Conservation (phyloP, 2,797 vertebrate species). For the Spea hammondii region DNA sequence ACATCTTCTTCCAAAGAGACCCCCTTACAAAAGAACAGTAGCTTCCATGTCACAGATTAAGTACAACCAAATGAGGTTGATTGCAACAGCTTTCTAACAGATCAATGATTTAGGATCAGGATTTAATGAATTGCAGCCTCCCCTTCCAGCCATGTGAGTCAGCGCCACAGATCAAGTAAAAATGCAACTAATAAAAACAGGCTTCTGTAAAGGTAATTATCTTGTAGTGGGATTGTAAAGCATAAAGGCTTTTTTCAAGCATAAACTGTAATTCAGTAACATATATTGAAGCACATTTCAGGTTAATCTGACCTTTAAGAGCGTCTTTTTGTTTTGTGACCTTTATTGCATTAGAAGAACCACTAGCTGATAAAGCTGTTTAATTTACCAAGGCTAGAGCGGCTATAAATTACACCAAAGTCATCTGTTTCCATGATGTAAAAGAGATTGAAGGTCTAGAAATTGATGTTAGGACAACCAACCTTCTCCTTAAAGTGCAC, state of each 20-base stretch:
- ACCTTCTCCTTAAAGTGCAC: conserved; percentile 50
- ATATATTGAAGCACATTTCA: conserved; percentile 51
- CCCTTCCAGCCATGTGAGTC: conserved; percentile 62
- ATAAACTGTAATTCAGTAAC: conserved; percentile 57
- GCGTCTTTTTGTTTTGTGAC: conserved; percentile 48
- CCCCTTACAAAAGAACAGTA: conserved; percentile 53
- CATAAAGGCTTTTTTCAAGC: conserved; percentile 55
- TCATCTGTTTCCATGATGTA: conserved; percentile 57
- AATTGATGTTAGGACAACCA: conserved; percentile 43
- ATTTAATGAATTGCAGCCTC: conserved; percentile 58
- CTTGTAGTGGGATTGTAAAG: conserved; percentile 56
- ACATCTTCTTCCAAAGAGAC: conserved; percentile 8
- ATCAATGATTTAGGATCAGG: conserved; percentile 55
- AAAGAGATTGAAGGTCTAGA: conserved; percentile 43
- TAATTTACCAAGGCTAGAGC: conserved; percentile 54
- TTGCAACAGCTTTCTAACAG: conserved; percentile 55
- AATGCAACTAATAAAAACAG: conserved; percentile 55
- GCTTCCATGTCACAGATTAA: conserved; percentile 57
- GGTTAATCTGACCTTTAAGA: conserved; percentile 55
- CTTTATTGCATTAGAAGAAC: conserved; percentile 54
- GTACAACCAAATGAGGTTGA: conserved; percentile 57
- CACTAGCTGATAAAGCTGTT: conserved; percentile 52
- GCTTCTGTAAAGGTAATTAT: conserved; percentile 61
- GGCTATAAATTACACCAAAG: conserved; percentile 54
- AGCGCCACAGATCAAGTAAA: conserved; percentile 56